A percentile compares a stretch with the other conserved stretches of the same genome.
Evolutionary conservation across 2,113 vertebrate genomes (phyloP).

Genomic region (Bubalus kerabau): DNA sequence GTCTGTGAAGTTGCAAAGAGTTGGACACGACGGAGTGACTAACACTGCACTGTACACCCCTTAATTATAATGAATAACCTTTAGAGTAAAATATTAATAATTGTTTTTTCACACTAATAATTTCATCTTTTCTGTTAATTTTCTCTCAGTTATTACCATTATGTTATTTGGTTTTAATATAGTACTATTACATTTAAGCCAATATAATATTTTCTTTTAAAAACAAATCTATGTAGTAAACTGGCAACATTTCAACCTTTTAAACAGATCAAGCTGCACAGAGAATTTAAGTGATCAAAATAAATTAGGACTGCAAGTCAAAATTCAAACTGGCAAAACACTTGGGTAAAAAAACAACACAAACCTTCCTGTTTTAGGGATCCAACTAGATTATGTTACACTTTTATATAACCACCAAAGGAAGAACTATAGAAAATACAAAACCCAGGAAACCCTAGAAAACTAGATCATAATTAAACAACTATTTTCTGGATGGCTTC

Average conservation of each 20-base stretch:
- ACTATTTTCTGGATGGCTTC: neutral
- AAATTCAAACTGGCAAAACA: slow-evolving; percentile 14
- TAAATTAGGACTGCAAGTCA: neutral
- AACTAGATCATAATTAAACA: neutral
- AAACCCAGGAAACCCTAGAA: neutral
- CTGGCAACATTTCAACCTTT: neutral
- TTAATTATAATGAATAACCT: neutral
- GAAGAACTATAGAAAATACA: neutral
- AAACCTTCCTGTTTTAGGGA: neutral
- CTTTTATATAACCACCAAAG: neutral
- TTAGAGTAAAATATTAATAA: neutral
- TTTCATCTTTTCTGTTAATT: neutral
- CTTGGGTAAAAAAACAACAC: neutral
- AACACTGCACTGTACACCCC: neutral
- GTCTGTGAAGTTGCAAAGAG: neutral
- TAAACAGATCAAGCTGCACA: neutral
- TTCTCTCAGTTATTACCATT: neutral
- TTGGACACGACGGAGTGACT: neutral
- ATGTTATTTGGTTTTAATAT: neutral
- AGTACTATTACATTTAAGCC: neutral
- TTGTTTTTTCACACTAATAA: neutral
- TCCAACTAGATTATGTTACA: neutral
- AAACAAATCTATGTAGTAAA: neutral
- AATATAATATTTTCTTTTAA: neutral
- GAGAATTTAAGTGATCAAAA: neutral